These are phyloP conservation scores for Criorhina ranunculi DNA, from an alignment of 2,888 invertebrate genomes.

Conservation along the genomic window DNA sequence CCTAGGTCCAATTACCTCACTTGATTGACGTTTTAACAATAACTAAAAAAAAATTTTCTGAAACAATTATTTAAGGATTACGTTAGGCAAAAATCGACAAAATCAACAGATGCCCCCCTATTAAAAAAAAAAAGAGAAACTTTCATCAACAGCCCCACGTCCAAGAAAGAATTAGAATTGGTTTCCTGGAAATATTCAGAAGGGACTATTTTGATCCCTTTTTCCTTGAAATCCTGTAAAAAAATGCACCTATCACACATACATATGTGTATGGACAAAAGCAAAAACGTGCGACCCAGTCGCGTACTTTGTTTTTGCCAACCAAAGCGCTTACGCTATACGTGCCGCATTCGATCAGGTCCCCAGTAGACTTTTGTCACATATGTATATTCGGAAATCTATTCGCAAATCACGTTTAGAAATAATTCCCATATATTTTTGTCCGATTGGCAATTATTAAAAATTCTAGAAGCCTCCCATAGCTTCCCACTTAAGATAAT, in stretches of 20 bases:
- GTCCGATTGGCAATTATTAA: conserved; percentile 14
- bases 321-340: conserved; percentile 5
- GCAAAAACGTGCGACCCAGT: too few species aligned
- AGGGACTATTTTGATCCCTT: too few species aligned
- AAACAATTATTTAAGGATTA: conserved; percentile 8
- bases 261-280: too few species aligned
- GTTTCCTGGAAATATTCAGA: too few species aligned
- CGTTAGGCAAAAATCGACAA: not conserved
- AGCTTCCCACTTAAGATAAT: not conserved
- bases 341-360: conserved; percentile 9
- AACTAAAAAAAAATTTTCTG: not conserved
- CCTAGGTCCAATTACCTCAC: not conserved
- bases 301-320: not conserved
- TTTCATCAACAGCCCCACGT: too few species aligned
- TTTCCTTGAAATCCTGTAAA: too few species aligned
- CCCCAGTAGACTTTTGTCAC: not conserved
- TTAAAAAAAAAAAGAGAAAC: too few species aligned
- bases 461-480: conserved; percentile 8
- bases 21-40: not conserved
- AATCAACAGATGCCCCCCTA: too few species aligned
- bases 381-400: conserved; percentile 8
- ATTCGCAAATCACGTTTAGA: conserved; percentile 56
- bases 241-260: too few species aligned
- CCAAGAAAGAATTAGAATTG: too few species aligned
- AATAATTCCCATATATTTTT: conserved; percentile 13